phyloP scores from a whole-genome alignment of 2,888 invertebrate species.

The Cosmorhoe ocellata region DNA sequence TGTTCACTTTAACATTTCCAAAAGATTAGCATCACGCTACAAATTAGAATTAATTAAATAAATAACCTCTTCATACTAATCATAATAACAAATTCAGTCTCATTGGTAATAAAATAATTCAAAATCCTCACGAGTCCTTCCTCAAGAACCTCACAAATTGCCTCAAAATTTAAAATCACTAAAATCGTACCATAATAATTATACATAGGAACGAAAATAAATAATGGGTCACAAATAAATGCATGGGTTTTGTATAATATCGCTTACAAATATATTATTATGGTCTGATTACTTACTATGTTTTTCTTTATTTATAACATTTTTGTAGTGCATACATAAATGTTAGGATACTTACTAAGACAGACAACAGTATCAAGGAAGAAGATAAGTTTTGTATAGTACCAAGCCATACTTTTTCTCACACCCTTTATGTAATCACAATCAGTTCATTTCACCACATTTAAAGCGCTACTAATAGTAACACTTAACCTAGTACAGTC shows the following conservation, averaged over 20 bases:
- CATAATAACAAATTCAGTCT: slow-evolving; percentile 79
- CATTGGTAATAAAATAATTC: slow-evolving; percentile 71
- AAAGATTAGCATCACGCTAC: slow-evolving; percentile 24
- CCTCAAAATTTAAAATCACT: slow-evolving; percentile 44
- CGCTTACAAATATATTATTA: slow-evolving; percentile 27
- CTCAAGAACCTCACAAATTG: slow-evolving; percentile 60
- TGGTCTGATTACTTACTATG: slow-evolving; percentile 31
- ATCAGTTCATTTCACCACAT: no score
- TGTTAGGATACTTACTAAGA: background rate
- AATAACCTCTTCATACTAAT: slow-evolving; percentile 69
- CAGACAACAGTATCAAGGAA: no score
- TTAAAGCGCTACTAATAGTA: no score
- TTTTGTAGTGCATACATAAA: slow-evolving; percentile 6
- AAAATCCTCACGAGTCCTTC: slow-evolving; percentile 62
- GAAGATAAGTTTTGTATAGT: no score
- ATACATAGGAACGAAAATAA: slow-evolving; percentile 44
- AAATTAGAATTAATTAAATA: slow-evolving; percentile 30
- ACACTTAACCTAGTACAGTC: no score
- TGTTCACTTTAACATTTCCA: slow-evolving; percentile 22
- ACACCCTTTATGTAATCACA: no score
- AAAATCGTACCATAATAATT: slow-evolving; percentile 43
- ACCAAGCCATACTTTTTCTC: no score
- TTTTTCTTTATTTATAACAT: slow-evolving; percentile 45
- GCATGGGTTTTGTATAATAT: slow-evolving; percentile 45
- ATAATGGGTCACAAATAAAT: slow-evolving; percentile 50